Evolutionary conservation across 1,140 invertebrate species (phyloP), one percentile per base, ranked within the genome.

Genomic region (Listronotus oregonensis): DNA sequence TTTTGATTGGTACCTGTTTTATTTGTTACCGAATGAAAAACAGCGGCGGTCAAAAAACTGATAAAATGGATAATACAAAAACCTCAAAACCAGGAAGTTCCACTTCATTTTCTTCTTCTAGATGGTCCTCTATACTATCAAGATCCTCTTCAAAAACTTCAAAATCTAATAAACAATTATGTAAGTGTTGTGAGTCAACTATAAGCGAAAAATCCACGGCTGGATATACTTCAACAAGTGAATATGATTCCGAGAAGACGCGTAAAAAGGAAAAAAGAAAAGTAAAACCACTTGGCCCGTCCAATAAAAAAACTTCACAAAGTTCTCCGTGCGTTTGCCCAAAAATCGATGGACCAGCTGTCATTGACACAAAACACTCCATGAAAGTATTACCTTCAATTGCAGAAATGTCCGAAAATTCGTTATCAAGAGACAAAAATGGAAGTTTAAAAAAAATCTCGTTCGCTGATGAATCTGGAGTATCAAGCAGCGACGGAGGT

Each of bases 11-110:
- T 0, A 70, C 73, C 6, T 60, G 70, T 8, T 78, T 78, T 56
- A 71, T 78, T 31, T 78, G 75, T 57, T 76, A 72, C 50, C 62
- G 73, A 17, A 75, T 76, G 46, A 71, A 67, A 55, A 62, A 40
- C 17, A 51, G 62, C 8, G 46, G 46, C 57, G 10, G n/a, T 17
- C 32, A n/a, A 21, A 60, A 37, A 31, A 37, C 11, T 12, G 7
- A 18, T 44, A 34, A 18, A 10, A 32, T 27, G 42, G 18, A 59
- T 34, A 27, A 17, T 9, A 17, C 11, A 32, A 65, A 56, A 54
- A 14, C 12, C 8, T 42, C 52, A 14, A 32, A 34, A n/a, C 32
- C 15, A 9, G 49, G 34, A 9, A 55, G 42, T 18, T 62, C 66
- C n/a, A 52, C 31, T 27, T 56, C 57, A 7, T 50, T 47, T 44